A percentile compares a stretch with the other conserved stretches of the same genome.
These are phyloP conservation scores for Drosophila tristis DNA, from an alignment of 1,140 invertebrate genomes.

Conservation along the genomic window DNA sequence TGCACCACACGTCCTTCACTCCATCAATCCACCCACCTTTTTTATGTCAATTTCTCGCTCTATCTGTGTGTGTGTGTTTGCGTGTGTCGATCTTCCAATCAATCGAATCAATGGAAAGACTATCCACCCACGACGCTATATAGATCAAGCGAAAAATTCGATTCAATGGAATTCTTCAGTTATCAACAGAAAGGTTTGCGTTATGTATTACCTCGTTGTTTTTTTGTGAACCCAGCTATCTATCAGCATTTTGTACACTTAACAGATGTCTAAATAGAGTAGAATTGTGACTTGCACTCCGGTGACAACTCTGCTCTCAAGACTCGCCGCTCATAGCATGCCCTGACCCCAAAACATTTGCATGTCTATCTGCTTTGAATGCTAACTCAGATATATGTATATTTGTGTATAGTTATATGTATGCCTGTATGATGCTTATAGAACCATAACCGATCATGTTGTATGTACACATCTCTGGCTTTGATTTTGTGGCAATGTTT, in stretches of 20 bases:
- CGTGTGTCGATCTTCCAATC: slow-evolving; percentile 24
- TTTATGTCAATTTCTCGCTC: slow-evolving; percentile 20
- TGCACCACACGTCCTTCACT: slow-evolving; percentile 27
- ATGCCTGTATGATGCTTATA: too few species aligned
- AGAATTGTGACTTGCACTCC: slow-evolving; percentile 21
- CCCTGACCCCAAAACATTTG: background rate
- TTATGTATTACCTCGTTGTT: slow-evolving; percentile 52
- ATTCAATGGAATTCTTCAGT: slow-evolving; percentile 85
- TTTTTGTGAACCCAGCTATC: background rate
- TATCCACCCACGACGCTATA: slow-evolving; percentile 85
- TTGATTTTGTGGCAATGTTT: too few species aligned
- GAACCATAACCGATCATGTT: too few species aligned
- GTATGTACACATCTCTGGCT: too few species aligned
- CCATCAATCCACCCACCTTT: slow-evolving; percentile 11
- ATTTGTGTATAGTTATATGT: too few species aligned
- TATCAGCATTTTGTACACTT: slow-evolving; percentile 37
- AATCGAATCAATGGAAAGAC: slow-evolving; percentile 54
- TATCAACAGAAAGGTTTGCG: slow-evolving; percentile 83
- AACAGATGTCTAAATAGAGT: slow-evolving; percentile 12
- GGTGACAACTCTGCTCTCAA: too few species aligned
- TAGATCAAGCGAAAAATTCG: slow-evolving; percentile 87
- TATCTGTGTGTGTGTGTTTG: too few species aligned
- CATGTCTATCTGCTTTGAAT: slow-evolving; percentile 3
- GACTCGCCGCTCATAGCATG: too few species aligned
- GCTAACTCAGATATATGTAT: too few species aligned